phyloP scores from a whole-genome alignment of 2,113 vertebrate species.

The Psammodynastes pulverulentus region DNA sequence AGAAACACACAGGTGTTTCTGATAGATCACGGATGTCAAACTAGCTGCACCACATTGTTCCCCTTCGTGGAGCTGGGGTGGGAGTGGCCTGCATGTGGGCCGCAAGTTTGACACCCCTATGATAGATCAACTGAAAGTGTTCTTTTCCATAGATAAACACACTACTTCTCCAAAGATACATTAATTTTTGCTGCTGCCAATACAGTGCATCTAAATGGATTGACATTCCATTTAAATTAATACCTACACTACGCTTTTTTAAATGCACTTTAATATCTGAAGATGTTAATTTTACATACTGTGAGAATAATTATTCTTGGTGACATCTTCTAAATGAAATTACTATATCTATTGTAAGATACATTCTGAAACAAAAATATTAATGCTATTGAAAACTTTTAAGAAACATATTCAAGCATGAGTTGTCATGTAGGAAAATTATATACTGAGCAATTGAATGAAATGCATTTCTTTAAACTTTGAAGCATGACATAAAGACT shows the following conservation, averaged over 20 bases:
- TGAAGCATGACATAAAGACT: background rate
- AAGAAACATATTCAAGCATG: background rate
- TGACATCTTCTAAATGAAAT: background rate
- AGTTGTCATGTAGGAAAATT: rapidly evolving
- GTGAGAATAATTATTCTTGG: background rate
- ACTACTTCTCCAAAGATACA: background rate
- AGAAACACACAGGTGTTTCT: background rate
- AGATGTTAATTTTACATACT: background rate
- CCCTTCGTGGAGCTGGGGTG: too few species aligned
- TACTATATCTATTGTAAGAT: background rate
- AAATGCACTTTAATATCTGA: background rate
- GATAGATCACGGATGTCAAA: background rate
- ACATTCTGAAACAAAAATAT: background rate
- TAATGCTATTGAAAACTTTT: background rate
- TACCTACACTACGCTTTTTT: background rate
- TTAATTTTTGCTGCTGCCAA: background rate
- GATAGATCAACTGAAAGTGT: background rate
- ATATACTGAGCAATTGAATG: background rate
- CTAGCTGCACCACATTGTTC: too few species aligned
- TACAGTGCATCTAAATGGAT: background rate
- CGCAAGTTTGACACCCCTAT: too few species aligned
- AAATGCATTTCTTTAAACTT: background rate
- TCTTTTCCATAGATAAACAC: background rate
- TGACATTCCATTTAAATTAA: background rate
- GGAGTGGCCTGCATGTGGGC: too few species aligned